Conservation (phyloP, 2,797 vertebrate genomes). For the Meriones psammophilus region DNA sequence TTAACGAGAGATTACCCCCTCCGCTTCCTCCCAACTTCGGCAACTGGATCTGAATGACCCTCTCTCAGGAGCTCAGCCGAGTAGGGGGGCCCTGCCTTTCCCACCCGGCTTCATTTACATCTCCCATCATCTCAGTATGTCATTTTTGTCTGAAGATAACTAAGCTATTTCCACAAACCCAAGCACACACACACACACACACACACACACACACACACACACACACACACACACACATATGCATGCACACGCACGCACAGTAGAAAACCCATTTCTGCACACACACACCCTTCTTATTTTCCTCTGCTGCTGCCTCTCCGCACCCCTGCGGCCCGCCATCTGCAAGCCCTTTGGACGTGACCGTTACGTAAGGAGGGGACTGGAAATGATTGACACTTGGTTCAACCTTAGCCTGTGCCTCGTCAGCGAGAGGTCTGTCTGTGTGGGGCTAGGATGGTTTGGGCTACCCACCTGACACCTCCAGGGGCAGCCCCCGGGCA, state of each 20-base stretch:
- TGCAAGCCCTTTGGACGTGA: neutral
- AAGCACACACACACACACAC: neutral
- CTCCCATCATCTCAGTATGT: constrained; percentile 23
- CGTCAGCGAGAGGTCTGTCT: neutral
- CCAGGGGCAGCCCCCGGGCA: neutral
- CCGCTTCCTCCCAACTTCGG: constrained; percentile 47
- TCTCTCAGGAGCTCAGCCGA: neutral
- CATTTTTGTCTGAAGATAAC: neutral
- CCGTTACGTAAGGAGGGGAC: neutral
- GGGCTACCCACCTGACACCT: neutral
- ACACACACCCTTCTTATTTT: neutral
- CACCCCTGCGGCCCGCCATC: neutral
- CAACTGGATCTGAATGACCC: constrained; percentile 67
- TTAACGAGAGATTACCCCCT: constrained; percentile 78
- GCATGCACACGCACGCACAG: too few species aligned
- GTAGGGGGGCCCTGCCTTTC: constrained; percentile 50
- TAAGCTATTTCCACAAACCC: neutral
- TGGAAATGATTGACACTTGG: neutral
- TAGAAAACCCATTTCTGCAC: neutral
- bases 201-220: too few species aligned
- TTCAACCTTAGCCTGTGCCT: neutral
- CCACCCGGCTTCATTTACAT: neutral
- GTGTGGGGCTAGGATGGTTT: too few species aligned
- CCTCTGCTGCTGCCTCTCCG: neutral
- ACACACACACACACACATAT: too few species aligned